Base-by-base conservation (phyloP, 2,888 invertebrate species). In the Drosophila yooni region DNA sequence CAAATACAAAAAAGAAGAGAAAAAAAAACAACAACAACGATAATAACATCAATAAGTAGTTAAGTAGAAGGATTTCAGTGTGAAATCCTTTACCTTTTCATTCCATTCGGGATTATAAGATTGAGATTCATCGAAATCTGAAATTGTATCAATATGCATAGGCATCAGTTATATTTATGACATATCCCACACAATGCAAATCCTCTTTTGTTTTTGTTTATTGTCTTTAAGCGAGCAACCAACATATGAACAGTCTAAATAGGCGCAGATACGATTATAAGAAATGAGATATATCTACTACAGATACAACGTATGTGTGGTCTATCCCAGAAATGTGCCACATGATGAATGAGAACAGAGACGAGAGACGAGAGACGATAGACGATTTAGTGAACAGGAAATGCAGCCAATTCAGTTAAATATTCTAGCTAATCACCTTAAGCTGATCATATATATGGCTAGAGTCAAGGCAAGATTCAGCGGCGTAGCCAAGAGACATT, bases 101-200 rank as follows among this genome's bases (percentile, higher is more conserved):
- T 91, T 93, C 93, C 93, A 93, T 81, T 93, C 93, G 79, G 91
- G 91, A 88, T 91, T 92, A 89, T 92, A 92, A 75, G 92, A 90
- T 90, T 93, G 92, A 75, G 91, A 88, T 88, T 93, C 93, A 85
- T 93, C 93, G 87, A 93, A 93, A 93, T 93, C 93, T 93, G 92
- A 75, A 93, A 92, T 88, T 89, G 90, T 81, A 89, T 90, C 80
- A 84, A 82, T 78, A 40, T 74, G 76, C 89, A 81, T 60, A 67
- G 70, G 65, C 67, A 76, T 82, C 74, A 81, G 75, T 58, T 68
- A 34, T 67, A 63, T 48, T 34, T 38, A 40, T 34, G 52, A 43
- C 58, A 50, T 69, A 56, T 46, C 33, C 48, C 56, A 52, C 33
- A 57, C 31, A 62, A 59, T 27, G 52, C 58, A 29, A 50, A 40